phyloP scores from a whole-genome alignment of 64 coral and sea anemone species.

The Montipora capricornis region DNA sequence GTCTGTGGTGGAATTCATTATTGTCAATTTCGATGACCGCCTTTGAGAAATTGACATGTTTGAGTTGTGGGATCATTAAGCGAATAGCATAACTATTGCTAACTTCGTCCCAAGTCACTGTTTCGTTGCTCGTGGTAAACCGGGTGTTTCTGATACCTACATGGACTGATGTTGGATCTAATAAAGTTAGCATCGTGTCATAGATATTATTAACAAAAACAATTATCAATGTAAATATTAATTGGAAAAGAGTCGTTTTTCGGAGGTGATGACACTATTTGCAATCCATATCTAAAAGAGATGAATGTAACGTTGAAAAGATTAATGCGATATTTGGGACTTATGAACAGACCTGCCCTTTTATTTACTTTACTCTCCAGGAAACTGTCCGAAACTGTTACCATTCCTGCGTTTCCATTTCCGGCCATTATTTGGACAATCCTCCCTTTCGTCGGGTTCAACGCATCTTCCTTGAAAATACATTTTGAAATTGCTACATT shows the following conservation, averaged over 20 bases:
- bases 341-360: background rate
- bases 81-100: background rate
- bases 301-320: background rate
- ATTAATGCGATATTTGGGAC: constrained; percentile 20
- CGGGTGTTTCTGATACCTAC: background rate
- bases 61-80: background rate
- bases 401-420: background rate
- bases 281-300: too few species aligned
- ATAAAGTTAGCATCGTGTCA: background rate
- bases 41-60: background rate
- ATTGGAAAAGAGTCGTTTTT: background rate
- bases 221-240: background rate
- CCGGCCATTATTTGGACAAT: background rate
- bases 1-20: background rate
- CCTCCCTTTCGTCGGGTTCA: background rate
- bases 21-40: constrained; percentile 7
- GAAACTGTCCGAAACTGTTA: background rate
- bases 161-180: background rate
- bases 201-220: background rate
- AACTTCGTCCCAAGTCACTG: background rate
- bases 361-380: background rate
- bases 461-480: background rate
- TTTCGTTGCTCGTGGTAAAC: background rate
- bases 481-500: constrained; percentile 3
- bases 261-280: too few species aligned